phyloP scores from a whole-genome alignment of 1,140 invertebrate genomes.

The Thereuonema tuberculata region DNA sequence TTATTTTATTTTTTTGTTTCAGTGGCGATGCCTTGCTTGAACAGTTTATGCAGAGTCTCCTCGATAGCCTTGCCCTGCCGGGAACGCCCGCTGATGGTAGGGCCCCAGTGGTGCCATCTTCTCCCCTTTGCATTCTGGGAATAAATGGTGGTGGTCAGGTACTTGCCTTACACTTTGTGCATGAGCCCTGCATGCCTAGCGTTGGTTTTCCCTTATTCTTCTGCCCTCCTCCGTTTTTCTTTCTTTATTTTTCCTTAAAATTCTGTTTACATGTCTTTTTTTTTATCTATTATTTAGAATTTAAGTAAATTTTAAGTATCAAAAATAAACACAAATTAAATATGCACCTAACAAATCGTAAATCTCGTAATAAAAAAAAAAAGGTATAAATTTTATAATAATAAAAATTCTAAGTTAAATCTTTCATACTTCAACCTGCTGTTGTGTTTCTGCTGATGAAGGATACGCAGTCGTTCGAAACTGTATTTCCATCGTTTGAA shows the following conservation, averaged over 20 bases:
- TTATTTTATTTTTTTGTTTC: slow-evolving; percentile 1
- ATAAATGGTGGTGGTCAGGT: slow-evolving; percentile 8
- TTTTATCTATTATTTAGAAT: not conserved
- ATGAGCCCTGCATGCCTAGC: no score
- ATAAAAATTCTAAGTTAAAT: no score
- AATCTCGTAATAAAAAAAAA: no score
- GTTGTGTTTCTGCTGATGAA: no score
- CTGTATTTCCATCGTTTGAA: no score
- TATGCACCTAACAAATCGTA: no score
- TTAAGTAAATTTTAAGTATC: no score
- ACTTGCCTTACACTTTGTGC: no score
- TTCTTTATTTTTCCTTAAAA: not conserved
- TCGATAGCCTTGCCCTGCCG: slow-evolving; percentile 7
- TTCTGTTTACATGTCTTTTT: not conserved
- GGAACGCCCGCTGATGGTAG: slow-evolving; percentile 6
- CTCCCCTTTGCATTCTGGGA: not conserved
- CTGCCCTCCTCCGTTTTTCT: not conserved
- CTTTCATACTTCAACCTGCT: no score
- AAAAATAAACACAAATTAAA: no score
- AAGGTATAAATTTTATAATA: no score
- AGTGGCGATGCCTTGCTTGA: not conserved
- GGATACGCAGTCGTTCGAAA: no score
- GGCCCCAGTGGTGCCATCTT: not conserved
- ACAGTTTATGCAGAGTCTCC: slow-evolving; percentile 9
- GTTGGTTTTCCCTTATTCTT: not conserved